Percentiles rank a stretch among this genome's conserved stretches.
Conservation (phyloP, 2,797 vertebrate species). For the Adelosebastes latens region DNA sequence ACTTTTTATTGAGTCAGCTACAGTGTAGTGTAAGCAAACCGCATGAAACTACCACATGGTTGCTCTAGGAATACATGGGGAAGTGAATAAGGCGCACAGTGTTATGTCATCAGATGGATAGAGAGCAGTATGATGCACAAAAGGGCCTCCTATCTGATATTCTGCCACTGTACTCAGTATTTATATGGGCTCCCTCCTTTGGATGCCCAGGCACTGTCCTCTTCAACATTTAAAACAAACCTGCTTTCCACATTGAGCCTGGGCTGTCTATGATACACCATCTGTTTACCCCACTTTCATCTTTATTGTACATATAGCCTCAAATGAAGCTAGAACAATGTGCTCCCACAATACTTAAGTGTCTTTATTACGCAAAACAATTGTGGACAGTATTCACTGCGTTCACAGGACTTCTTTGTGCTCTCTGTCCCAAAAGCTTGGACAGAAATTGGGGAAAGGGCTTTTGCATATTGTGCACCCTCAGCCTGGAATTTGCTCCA, state of each 20-base stretch:
- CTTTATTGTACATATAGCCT: background rate
- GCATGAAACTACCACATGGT: conserved; percentile 28
- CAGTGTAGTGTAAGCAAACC: conserved; percentile 37
- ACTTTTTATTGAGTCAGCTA: conserved; percentile 72
- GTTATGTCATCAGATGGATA: conserved; percentile 10
- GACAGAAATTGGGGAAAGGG: too few relatives aligned
- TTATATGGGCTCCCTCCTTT: background rate
- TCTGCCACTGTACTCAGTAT: conserved; percentile 1
- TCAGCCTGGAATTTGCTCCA: too few relatives aligned
- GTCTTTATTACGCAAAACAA: too few relatives aligned
- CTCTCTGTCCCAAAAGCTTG: too few relatives aligned
- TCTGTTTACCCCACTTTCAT: background rate
- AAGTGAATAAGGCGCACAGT: background rate
- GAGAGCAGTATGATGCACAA: conserved; percentile 14
- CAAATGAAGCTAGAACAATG: background rate
- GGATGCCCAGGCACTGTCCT: background rate
- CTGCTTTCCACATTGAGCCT: background rate
- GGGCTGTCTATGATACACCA: background rate
- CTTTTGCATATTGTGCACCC: too few relatives aligned
- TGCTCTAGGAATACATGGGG: background rate
- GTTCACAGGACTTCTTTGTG: too few relatives aligned
- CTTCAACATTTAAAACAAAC: background rate
- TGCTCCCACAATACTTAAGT: too few relatives aligned
- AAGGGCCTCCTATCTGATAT: conserved; percentile 15
- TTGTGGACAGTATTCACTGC: too few relatives aligned